These are phyloP conservation scores for Gulo gulo DNA, from an alignment of 2,113 vertebrate genomes.

Conservation along the genomic window DNA sequence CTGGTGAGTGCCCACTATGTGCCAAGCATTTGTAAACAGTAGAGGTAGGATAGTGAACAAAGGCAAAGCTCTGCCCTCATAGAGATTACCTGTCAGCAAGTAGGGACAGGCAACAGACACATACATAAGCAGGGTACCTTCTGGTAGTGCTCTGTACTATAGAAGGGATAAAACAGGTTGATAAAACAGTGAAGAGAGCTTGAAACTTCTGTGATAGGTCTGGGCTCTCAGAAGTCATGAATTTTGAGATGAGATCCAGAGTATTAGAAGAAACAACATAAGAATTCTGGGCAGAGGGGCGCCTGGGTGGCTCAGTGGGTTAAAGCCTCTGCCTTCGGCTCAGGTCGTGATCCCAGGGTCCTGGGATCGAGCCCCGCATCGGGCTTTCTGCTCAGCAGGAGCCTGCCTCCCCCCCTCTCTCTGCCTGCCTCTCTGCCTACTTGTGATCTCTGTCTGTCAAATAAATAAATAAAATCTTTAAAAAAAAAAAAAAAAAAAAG, in stretches of 20 bases:
- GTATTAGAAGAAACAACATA: neutral
- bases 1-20: neutral
- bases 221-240: neutral
- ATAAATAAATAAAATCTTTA: no score
- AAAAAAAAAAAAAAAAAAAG: neutral
- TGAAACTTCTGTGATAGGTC: neutral
- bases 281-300: neutral
- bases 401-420: no score
- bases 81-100: neutral
- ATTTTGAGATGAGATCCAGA: neutral
- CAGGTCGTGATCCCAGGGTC: no score
- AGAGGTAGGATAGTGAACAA: neutral
- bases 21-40: neutral
- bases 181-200: neutral
- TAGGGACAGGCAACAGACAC: neutral
- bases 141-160: neutral
- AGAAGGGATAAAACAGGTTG: neutral
- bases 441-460: no score
- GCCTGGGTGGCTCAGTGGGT: no score
- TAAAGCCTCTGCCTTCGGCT: no score
- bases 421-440: no score
- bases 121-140: neutral
- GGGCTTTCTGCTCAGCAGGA: no score
- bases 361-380: no score
- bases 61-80: accelerated